phyloP scores from a whole-genome alignment of 2,113 vertebrate genomes.

The Otis tarda region DNA sequence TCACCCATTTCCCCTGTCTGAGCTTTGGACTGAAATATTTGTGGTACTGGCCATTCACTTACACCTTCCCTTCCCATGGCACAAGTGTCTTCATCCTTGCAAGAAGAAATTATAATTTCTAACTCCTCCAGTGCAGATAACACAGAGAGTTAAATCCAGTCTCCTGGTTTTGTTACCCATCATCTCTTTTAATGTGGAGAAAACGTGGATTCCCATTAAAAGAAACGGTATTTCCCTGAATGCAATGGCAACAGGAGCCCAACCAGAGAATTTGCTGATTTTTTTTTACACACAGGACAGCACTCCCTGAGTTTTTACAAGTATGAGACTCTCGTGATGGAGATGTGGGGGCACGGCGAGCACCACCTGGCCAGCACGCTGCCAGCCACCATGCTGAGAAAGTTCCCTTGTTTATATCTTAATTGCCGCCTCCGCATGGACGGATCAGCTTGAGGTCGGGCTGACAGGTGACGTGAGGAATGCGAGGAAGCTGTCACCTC shows the following conservation, averaged over 20 bases:
- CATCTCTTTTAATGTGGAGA: background rate
- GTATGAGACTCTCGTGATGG: background rate
- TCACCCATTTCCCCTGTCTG: too few species aligned
- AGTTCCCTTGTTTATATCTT: slow-evolving; percentile 16
- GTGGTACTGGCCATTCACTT: background rate
- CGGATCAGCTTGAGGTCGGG: slow-evolving; percentile 1
- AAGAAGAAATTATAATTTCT: background rate
- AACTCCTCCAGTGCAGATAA: background rate
- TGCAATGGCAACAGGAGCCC: background rate
- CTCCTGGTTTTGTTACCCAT: background rate
- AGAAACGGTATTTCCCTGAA: background rate
- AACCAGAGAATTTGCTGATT: background rate
- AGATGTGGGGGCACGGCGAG: background rate
- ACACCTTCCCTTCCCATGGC: background rate
- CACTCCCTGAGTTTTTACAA: background rate
- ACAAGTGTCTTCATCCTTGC: background rate
- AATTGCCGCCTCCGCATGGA: background rate
- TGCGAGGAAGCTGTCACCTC: background rate
- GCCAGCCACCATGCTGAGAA: background rate
- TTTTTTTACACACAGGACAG: background rate
- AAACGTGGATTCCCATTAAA: background rate
- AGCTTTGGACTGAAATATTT: background rate
- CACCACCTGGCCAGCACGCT: background rate
- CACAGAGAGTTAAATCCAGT: background rate
- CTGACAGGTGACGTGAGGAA: slow-evolving; percentile 14